phyloP scores from a whole-genome alignment of 2,888 invertebrate species.

The Rapana venosa region DNA sequence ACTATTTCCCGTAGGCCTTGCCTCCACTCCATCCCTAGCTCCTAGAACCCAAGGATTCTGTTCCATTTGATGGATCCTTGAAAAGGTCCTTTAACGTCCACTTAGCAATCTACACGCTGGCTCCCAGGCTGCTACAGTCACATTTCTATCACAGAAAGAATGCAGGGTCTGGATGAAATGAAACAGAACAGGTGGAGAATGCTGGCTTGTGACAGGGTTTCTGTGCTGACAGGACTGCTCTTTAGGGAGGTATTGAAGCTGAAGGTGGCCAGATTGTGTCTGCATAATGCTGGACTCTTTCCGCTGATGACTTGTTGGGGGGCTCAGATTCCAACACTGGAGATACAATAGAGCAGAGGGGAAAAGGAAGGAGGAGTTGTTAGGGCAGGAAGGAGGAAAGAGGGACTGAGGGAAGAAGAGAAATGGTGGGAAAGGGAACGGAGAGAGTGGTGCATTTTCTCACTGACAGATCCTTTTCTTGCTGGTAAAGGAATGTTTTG shows the following conservation, averaged over 20 bases:
- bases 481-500: neutral
- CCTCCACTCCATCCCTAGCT: too few relatives aligned
- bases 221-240: neutral
- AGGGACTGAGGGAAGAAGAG: neutral
- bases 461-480: neutral
- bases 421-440: neutral
- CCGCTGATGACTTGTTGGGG: slow-evolving; percentile 14
- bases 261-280: slow-evolving; percentile 37
- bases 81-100: slow-evolving; percentile 35
- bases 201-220: neutral
- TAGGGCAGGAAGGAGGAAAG: neutral
- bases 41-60: neutral
- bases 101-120: slow-evolving; percentile 36
- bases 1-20: too few relatives aligned
- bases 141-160: slow-evolving; percentile 34
- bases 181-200: slow-evolving; percentile 4
- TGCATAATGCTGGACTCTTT: slow-evolving; percentile 32
- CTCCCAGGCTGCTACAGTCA: neutral
- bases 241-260: neutral
- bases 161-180: neutral
- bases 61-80: slow-evolving; percentile 28
- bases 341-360: neutral
- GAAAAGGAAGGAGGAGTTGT: neutral
- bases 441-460: neutral
- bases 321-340: too few relatives aligned